A percentile compares a stretch with the other conserved stretches of the same genome.
phyloP scores from a whole-genome alignment of 2,797 vertebrate genomes.

The Macrochelys suwanniensis region DNA sequence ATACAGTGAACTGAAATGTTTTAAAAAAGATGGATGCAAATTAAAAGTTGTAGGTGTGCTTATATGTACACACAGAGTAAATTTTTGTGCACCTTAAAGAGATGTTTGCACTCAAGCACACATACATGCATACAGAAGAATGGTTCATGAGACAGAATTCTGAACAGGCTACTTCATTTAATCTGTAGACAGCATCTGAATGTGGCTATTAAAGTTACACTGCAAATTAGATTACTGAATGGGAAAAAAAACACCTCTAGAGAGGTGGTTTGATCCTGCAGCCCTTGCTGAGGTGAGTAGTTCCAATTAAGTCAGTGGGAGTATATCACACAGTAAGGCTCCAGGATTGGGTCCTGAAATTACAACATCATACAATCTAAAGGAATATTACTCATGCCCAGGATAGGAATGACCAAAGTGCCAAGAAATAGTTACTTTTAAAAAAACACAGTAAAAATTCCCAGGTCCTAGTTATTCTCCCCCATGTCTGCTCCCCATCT shows the following conservation, averaged over 20 bases:
- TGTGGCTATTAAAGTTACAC: not conserved
- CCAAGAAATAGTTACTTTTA: not conserved
- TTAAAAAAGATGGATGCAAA: not conserved
- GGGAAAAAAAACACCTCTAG: not conserved
- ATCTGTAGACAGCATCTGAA: not conserved
- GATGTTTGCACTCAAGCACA: not conserved
- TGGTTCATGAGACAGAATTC: not conserved
- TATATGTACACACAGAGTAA: not conserved
- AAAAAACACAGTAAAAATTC: not conserved
- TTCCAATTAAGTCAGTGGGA: fast-evolving
- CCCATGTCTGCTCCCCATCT: not conserved
- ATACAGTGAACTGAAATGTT: not conserved
- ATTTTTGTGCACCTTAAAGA: not conserved
- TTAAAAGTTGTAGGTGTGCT: not conserved
- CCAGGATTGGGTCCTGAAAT: not conserved
- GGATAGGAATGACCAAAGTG: not conserved
- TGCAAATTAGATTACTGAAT: not conserved
- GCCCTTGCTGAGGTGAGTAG: not conserved
- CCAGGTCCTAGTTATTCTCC: not conserved
- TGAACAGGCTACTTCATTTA: not conserved
- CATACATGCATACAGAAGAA: fast-evolving
- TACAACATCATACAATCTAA: not conserved
- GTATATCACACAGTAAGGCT: not conserved
- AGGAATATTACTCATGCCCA: not conserved
- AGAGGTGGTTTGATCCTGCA: not conserved